Evolutionary conservation across 2,888 invertebrate genomes (phyloP), one percentile per base, ranked within the genome.

Genomic region (Chironomus riparius): DNA sequence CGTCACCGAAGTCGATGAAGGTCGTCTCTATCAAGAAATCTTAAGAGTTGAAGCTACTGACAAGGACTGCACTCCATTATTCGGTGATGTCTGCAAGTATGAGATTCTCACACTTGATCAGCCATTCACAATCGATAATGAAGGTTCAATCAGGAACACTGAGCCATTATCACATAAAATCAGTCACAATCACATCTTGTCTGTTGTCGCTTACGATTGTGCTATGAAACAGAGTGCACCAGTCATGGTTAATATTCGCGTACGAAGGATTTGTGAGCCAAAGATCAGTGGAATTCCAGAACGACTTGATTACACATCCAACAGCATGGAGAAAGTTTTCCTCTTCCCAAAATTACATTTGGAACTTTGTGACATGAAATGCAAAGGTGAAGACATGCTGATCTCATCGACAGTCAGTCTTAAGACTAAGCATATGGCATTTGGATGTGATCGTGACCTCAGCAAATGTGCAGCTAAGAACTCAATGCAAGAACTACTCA

Each of bases 161-260:
- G 95, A 95, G 81, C 92, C 95, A 0, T 86, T 99, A 81, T 95
- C 97, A 80, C 97, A 94, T 85, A 94, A 94, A 82, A 88, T 92
- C 78, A 92, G 94, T 6, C 96, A 97, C 86, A 98, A 97, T 84
- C 97, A 98, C 86, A 97, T 98, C 80, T 86, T 99, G 71, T 95
- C 95, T 47, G 95, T 98, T 77, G 95, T 97, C 77, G 98, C 98
- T 1, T 95, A 95, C 83, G 98, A 98, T 85, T 98, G 98, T 84
- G 98, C 97, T 69, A 96, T 96, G 93, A 92, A 94, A 82, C 91
- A 92, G 82, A 97, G 97, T 0, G 89, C 93, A 62, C 96, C 97
- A 0, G 95, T 96, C 71, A 93, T 97, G 91, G 96, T 99, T 81
- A 98, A 97, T 81, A 92, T 99, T 83, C 95, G 95, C 84, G 95